Conservation (phyloP, 2,888 invertebrate genomes). For the Metalampra italica region DNA sequence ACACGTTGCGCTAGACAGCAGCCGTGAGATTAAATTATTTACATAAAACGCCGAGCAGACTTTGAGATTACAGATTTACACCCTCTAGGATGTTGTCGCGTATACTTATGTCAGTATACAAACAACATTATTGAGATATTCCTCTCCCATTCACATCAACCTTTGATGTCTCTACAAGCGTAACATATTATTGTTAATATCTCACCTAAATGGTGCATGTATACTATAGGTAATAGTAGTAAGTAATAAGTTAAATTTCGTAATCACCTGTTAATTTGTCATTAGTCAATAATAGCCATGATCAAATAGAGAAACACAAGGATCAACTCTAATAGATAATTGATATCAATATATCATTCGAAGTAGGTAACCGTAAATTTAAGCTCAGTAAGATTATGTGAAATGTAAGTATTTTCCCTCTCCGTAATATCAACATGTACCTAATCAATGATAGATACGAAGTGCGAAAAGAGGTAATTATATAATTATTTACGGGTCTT, state of each 20-base stretch:
- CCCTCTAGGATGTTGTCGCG: conserved; percentile 33
- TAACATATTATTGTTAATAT: background rate
- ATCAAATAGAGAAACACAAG: no score
- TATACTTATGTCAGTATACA: conserved; percentile 42
- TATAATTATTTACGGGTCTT: no score
- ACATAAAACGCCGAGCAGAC: conserved; percentile 49
- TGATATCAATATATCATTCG: no score
- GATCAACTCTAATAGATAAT: no score
- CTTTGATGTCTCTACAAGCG: conserved; percentile 34
- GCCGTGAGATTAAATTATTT: conserved; percentile 58
- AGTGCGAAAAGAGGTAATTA: background rate
- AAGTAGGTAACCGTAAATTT: no score
- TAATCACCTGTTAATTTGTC: background rate
- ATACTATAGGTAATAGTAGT: no score
- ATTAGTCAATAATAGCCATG: no score
- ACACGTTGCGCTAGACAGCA: conserved; percentile 49
- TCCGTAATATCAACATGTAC: no score
- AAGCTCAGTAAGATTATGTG: no score
- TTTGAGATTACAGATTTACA: conserved; percentile 53
- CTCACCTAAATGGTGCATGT: no score
- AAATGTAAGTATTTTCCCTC: no score
- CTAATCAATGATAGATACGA: background rate
- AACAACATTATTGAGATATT: conserved; percentile 36
- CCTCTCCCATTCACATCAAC: conserved; percentile 28
- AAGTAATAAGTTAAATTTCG: background rate